Conservation (phyloP, 1,140 invertebrate genomes). For the Drosophila jambulina region DNA sequence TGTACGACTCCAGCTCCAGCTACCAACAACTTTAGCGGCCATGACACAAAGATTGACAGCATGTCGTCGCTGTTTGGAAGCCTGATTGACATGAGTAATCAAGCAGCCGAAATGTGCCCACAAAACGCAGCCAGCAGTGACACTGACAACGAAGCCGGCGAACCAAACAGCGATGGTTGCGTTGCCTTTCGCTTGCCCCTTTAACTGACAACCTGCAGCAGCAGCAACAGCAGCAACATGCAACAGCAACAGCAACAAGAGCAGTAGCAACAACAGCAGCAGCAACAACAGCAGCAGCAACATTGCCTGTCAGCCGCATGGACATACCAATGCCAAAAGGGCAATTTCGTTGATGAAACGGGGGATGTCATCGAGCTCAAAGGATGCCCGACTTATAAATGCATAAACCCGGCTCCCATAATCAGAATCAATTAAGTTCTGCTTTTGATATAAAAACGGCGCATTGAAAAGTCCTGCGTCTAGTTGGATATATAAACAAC, state of each 20-base stretch:
- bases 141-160: conserved; percentile 69
- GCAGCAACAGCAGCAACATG: conserved; percentile 5
- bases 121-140: conserved; percentile 81
- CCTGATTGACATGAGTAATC: conserved; percentile 84
- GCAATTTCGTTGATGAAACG: conserved; percentile 46
- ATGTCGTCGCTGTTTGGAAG: conserved; percentile 83
- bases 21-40: conserved; percentile 75
- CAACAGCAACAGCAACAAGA: neutral
- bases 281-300: conserved; percentile 9
- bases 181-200: conserved; percentile 46
- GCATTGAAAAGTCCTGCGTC: too few relatives aligned
- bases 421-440: conserved; percentile 34
- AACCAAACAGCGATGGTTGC: conserved; percentile 41
- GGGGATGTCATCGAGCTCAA: conserved; percentile 27
- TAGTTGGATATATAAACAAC: too few relatives aligned
- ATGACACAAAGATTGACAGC: conserved; percentile 84
- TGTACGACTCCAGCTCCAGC: conserved; percentile 57
- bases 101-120: conserved; percentile 83
- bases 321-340: conserved; percentile 37
- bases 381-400: conserved; percentile 42
- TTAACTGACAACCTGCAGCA: conserved; percentile 54
- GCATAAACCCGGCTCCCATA: conserved; percentile 32
- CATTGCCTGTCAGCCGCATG: conserved; percentile 23
- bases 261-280: neutral
- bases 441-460: neutral